Evolutionary conservation across 2,888 invertebrate species (phyloP).

Genomic region (Epirrhoe alternata): DNA sequence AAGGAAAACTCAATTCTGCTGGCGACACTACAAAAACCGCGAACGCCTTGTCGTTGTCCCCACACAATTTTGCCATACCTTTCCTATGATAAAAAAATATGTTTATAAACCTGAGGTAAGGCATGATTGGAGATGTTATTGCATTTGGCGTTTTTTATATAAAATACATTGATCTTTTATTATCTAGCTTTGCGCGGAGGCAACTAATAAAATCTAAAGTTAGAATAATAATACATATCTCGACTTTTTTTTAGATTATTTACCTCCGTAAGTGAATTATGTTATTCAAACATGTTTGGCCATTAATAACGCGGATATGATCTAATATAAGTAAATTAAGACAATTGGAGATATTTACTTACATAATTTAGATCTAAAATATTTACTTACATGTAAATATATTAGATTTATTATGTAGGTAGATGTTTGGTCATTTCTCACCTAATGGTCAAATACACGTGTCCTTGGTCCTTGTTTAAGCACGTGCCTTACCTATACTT

Average conservation of each 20-base stretch:
- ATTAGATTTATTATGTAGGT: neutral
- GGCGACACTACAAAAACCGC: constrained; percentile 28
- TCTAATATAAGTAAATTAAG: neutral
- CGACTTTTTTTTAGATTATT: neutral
- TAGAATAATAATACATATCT: neutral
- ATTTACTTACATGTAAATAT: no score
- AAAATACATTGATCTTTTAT: no score
- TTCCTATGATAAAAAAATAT: no score
- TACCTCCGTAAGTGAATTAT: neutral
- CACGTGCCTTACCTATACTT: neutral
- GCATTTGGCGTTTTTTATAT: no score
- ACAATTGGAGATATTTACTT: neutral
- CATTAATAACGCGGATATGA: neutral
- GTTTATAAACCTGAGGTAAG: no score
- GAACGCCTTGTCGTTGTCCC: constrained; percentile 9
- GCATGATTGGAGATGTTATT: no score
- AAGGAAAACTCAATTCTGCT: constrained; percentile 33
- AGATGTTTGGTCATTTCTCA: neutral
- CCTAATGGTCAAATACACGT: neutral
- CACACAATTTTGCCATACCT: neutral
- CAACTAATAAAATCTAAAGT: no score
- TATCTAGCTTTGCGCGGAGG: no score
- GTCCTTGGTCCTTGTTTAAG: neutral
- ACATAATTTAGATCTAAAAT: no score
- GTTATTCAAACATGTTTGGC: neutral